phyloP scores from a whole-genome alignment of 2,797 vertebrate genomes.

The Brachyrhaphis roseni region DNA sequence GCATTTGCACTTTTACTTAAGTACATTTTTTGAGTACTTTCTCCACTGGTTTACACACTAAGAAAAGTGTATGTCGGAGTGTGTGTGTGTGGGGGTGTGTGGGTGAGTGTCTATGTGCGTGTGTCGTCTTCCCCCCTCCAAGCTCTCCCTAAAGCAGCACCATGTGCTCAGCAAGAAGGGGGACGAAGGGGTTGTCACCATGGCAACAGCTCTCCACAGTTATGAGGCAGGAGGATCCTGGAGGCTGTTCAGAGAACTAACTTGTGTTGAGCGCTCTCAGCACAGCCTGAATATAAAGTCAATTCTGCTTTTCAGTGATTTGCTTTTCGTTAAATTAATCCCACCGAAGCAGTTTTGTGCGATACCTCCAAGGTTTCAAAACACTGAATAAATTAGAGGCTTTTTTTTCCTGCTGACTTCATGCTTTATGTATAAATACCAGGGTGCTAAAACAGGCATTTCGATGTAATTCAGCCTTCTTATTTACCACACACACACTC shows the following conservation, averaged over 20 bases:
- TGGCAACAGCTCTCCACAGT: constrained; percentile 67
- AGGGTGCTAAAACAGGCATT: background rate
- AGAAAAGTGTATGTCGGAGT: background rate
- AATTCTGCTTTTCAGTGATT: constrained; percentile 29
- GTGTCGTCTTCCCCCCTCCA: background rate
- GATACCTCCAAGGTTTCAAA: constrained; percentile 1
- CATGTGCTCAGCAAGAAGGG: constrained; percentile 21
- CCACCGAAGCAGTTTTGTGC: background rate
- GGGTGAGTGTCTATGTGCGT: background rate
- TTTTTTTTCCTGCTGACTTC: background rate
- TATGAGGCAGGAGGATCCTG: constrained; percentile 52
- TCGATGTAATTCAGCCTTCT: background rate
- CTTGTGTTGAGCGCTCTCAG: constrained; percentile 35
- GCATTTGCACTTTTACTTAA: no score
- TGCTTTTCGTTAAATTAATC: constrained; percentile 2
- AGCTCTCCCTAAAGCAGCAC: constrained; percentile 35
- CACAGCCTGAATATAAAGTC: constrained; percentile 6
- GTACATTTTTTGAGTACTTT: no score
- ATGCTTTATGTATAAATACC: background rate
- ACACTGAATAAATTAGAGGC: background rate
- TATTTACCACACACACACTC: no score
- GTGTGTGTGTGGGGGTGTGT: background rate
- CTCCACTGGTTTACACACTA: background rate
- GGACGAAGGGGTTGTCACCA: constrained; percentile 56
- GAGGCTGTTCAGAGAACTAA: constrained; percentile 33